phyloP scores from a whole-genome alignment of 2,797 vertebrate species.

The Chaetodon trifasciatus region DNA sequence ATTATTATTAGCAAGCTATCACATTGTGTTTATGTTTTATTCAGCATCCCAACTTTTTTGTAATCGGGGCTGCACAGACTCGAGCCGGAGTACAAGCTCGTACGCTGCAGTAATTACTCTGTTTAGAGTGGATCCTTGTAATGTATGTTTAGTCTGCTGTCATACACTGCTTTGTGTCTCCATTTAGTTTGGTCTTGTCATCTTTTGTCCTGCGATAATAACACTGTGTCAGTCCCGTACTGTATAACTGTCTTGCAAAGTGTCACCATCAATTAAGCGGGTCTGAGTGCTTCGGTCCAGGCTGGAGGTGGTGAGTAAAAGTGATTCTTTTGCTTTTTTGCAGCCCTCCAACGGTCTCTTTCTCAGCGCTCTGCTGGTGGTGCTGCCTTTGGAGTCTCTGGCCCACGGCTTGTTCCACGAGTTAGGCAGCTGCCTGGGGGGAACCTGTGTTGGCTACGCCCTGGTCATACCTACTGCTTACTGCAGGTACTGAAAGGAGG shows the following conservation, averaged over 20 bases:
- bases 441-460: slow-evolving; percentile 97
- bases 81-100: neutral
- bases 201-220: slow-evolving; percentile 61
- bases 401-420: slow-evolving; percentile 95
- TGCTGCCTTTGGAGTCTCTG: slow-evolving; percentile 96
- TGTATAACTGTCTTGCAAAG: slow-evolving; percentile 57
- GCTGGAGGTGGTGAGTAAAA: slow-evolving; percentile 50
- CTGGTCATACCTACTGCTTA: slow-evolving; percentile 96
- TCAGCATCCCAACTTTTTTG: too few relatives aligned
- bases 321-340: slow-evolving; percentile 39
- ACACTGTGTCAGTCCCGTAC: slow-evolving; percentile 47
- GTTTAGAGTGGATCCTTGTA: slow-evolving; percentile 40
- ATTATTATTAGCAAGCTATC: too few relatives aligned
- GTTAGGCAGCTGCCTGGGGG: slow-evolving; percentile 94
- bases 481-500: slow-evolving; percentile 88
- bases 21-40: too few relatives aligned
- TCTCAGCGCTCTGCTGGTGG: slow-evolving; percentile 93
- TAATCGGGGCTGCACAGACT: neutral
- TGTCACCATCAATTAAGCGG: slow-evolving; percentile 64
- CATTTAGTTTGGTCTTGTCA: slow-evolving; percentile 54
- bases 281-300: slow-evolving; percentile 40
- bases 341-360: slow-evolving; percentile 93
- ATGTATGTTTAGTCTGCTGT: slow-evolving; percentile 47
- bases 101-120: slow-evolving; percentile 20
- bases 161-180: slow-evolving; percentile 35